Evolutionary conservation across 2,888 invertebrate species (phyloP), one percentile per base, ranked within the genome.

Genomic region (Melanargia galathea): DNA sequence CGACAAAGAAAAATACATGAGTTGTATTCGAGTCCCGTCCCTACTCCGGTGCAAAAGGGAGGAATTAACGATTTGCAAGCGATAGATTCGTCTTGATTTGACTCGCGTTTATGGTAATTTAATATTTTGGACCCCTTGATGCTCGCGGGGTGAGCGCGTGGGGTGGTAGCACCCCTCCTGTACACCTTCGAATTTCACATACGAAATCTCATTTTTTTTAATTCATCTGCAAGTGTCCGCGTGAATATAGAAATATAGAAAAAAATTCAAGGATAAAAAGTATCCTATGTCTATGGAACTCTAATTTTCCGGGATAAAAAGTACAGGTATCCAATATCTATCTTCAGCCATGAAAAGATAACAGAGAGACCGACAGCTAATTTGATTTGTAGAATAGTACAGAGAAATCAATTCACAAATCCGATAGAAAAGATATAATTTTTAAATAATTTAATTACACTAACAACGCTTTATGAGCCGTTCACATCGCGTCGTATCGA

Each of bases 101-200:
- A 86, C 82, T 82, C 73, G 68, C 65, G 66, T 72, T 87, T 86
- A 86, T 87, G 88, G 87, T 88, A 86, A 88, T 87, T 86, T 86
- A 85, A 86, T 81, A 84, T 74, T 72, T 75, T 73, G 70, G 77
- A 76, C 35, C 40, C 49, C 48, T 38, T 78, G 80, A 75, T 78
- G 68, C 70, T 65, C 70, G 67, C 58, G 67, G 75, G 75, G 74
- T 65, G 64, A 61, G 26, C n/a, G 33, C 22, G 30, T 35, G 45
- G 52, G 35, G 51, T 51, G 52, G 52, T 52, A 49, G 58, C 24
- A 35, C 48, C 26, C 33, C 48, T 22, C 20, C 38, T 49, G 46
- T 58, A 35, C 48, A 48, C 46, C 48, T 58, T 58, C 24, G 22
- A 22, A 38, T 43, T 58, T 33, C 24, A 46, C 55, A 55, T 56